Percentiles rank a stretch among this genome's conserved stretches.
phyloP scores from a whole-genome alignment of 2,113 vertebrate species.

The Myanophis thanlyinensis region DNA sequence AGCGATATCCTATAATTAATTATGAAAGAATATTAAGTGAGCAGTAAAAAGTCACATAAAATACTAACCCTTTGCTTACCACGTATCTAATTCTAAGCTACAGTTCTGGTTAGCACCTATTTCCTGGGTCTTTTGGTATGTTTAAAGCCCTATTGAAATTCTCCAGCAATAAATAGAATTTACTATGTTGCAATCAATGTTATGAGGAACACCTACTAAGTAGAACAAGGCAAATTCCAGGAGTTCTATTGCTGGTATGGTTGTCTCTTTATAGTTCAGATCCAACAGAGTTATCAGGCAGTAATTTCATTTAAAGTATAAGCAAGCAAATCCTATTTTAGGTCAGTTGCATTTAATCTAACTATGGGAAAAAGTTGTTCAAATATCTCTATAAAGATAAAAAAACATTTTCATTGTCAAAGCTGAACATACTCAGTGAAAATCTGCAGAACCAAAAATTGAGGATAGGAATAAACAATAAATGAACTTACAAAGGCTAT shows the following conservation, averaged over 20 bases:
- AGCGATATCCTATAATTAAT: background rate
- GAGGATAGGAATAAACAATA: background rate
- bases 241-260: background rate
- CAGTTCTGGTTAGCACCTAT: background rate
- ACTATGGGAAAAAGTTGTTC: background rate
- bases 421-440: background rate
- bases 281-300: background rate
- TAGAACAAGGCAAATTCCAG: background rate
- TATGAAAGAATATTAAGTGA: background rate
- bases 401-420: background rate
- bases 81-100: slow-evolving; percentile 7
- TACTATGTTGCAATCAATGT: slow-evolving; percentile 1
- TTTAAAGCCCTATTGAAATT: slow-evolving; percentile 6
- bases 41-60: background rate
- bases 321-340: background rate
- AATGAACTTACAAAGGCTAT: background rate
- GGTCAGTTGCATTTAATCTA: background rate
- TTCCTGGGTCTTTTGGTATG: slow-evolving; percentile 3
- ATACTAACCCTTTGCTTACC: background rate
- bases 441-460: background rate
- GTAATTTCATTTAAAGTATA: background rate
- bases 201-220: background rate
- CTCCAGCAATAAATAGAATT: background rate
- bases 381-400: background rate
- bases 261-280: background rate